phyloP scores from a whole-genome alignment of 2,113 vertebrate species.

The Equus przewalskii region DNA sequence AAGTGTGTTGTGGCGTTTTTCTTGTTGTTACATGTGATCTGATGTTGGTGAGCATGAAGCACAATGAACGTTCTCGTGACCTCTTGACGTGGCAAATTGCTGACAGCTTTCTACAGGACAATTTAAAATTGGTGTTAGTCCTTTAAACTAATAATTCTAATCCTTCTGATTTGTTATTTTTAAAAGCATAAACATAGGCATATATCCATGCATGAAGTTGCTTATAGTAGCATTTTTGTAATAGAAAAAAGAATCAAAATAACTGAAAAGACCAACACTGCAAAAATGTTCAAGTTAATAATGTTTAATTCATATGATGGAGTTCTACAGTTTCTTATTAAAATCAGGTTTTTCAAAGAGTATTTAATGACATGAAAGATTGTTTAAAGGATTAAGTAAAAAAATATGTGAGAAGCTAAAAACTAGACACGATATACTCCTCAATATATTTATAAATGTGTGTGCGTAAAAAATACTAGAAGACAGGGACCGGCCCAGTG shows the following conservation, averaged over 20 bases:
- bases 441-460: background rate
- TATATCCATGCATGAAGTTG: background rate
- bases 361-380: background rate
- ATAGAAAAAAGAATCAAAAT: conserved; percentile 9
- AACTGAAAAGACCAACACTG: background rate
- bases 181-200: background rate
- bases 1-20: background rate
- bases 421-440: background rate
- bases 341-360: background rate
- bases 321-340: background rate
- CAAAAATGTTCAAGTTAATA: background rate
- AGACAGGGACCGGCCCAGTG: background rate
- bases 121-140: background rate
- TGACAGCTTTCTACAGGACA: background rate
- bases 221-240: background rate
- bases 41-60: accelerated
- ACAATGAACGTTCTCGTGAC: accelerated
- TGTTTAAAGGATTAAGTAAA: background rate
- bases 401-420: background rate
- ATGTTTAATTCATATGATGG: background rate
- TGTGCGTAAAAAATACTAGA: background rate
- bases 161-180: background rate
- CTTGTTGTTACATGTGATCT: accelerated
- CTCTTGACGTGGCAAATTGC: background rate
- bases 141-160: background rate